Base-by-base conservation (phyloP, 2,113 vertebrate genomes). In the Pontoporia blainvillei region DNA sequence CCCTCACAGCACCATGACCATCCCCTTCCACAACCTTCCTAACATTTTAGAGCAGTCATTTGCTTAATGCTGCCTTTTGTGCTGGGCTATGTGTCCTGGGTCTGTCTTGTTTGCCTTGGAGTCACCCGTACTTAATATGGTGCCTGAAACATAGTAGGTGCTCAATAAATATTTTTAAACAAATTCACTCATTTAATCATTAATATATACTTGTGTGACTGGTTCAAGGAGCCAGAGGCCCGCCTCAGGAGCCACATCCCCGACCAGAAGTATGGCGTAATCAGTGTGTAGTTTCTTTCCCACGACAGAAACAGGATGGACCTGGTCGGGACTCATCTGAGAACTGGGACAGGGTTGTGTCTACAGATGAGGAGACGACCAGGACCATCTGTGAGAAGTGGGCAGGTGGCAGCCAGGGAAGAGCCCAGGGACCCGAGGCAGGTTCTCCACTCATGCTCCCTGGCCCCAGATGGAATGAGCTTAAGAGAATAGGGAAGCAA, bases 361-460 rank as follows among this genome's bases (percentile, higher is more conserved):
- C 36, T 59, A 36, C 12, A 49, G 41, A 41, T 39, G 25, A 52
- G 36, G 18, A 20, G 6, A 44, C 10, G 36, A 3, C n/a, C 13
- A 46, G 41, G 25, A 72, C 69, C 27, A 3, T 4, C 52, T 3
- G 14, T 5, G 31, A 57, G 46, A 46, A 44, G 39, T 4, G n/a
- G 66, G 25, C 31, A 41, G 76, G 39, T 8, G 76, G 39, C 20
- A 66, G 46, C 20, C 6, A n/a, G 44, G 21, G 12, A 81, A 15
- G 46, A 73, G 31, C 44, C 46, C 34, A 25, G 49, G 41, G 27
- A 49, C 49, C 54, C 0, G 21, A 27, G 21, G 15, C 78, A n/a
- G 41, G 15, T 6, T 44, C 71, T 9, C 20, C 6, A 6, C 20
- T 84, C n/a, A 18, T 0, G 8, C 41, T 49, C 0, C 14, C 14